These are phyloP conservation scores for Melangyna quadrimaculata DNA, from an alignment of 2,888 invertebrate genomes.

Conservation along the genomic window DNA sequence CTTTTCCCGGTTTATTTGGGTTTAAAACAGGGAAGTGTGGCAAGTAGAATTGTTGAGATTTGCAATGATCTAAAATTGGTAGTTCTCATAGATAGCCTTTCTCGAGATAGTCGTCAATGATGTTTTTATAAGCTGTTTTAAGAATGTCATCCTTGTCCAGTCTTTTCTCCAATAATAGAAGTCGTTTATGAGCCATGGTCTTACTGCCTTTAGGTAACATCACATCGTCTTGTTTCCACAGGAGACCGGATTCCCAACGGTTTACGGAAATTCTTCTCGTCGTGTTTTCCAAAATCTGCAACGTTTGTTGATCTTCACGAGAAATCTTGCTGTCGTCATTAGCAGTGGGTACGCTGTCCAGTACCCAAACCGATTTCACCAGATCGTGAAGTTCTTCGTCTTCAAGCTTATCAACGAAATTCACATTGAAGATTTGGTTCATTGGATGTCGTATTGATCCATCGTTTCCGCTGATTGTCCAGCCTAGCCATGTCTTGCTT, in stretches of 20 bases:
- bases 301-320: background rate
- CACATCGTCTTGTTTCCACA: background rate
- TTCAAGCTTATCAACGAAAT: background rate
- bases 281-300: background rate
- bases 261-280: background rate
- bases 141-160: background rate
- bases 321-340: background rate
- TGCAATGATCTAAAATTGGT: background rate
- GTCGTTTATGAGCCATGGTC: background rate
- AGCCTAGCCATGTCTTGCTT: background rate
- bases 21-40: constrained; percentile 10
- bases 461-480: constrained; percentile 16
- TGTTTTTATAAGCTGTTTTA: background rate
- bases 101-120: background rate
- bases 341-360: background rate
- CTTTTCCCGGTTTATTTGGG: constrained; percentile 12
- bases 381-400: background rate
- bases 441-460: background rate
- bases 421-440: background rate
- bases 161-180: background rate
- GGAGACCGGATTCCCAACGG: background rate
- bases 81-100: constrained; percentile 13
- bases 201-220: background rate
- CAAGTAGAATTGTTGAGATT: background rate
- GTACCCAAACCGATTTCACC: background rate